Conservation (phyloP, 2,113 vertebrate species). For the Kryptolebias marmoratus region DNA sequence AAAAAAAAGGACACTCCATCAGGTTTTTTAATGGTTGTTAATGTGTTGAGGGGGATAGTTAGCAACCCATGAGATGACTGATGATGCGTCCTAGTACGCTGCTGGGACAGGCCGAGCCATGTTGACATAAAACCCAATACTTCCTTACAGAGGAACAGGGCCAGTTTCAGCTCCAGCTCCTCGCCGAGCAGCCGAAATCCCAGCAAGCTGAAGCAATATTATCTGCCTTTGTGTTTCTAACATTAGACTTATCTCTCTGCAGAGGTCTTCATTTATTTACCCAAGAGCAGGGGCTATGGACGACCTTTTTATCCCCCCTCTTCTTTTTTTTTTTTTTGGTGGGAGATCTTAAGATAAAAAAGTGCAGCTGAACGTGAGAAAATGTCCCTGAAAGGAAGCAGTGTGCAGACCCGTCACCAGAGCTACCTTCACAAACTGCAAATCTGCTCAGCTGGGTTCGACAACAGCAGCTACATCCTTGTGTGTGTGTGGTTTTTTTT, state of each 20-base stretch:
- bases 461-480: slow-evolving; percentile 39
- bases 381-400: slow-evolving; percentile 21
- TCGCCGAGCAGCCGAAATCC: slow-evolving; percentile 60
- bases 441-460: slow-evolving; percentile 36
- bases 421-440: slow-evolving; percentile 55
- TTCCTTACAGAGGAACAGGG: slow-evolving; percentile 78
- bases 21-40: slow-evolving; percentile 59
- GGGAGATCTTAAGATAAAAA: slow-evolving; percentile 23
- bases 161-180: slow-evolving; percentile 69
- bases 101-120: slow-evolving; percentile 75
- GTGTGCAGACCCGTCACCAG: slow-evolving; percentile 8
- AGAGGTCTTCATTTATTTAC: slow-evolving; percentile 63
- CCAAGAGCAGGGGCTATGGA: slow-evolving; percentile 50
- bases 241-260: slow-evolving; percentile 69
- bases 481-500: slow-evolving; percentile 13
- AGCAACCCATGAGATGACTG: slow-evolving; percentile 72
- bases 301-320: slow-evolving; percentile 36
- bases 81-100: slow-evolving; percentile 79
- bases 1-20: slow-evolving; percentile 19
- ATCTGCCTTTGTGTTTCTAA: slow-evolving; percentile 71
- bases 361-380: slow-evolving; percentile 2
- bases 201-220: slow-evolving; percentile 75
- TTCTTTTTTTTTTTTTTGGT: slow-evolving; percentile 36
- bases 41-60: slow-evolving; percentile 44
- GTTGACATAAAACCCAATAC: slow-evolving; percentile 84